Evolutionary conservation across 1,140 invertebrate genomes (phyloP), one percentile per base, ranked within the genome.

Genomic region (Schmidtea mediterranea): DNA sequence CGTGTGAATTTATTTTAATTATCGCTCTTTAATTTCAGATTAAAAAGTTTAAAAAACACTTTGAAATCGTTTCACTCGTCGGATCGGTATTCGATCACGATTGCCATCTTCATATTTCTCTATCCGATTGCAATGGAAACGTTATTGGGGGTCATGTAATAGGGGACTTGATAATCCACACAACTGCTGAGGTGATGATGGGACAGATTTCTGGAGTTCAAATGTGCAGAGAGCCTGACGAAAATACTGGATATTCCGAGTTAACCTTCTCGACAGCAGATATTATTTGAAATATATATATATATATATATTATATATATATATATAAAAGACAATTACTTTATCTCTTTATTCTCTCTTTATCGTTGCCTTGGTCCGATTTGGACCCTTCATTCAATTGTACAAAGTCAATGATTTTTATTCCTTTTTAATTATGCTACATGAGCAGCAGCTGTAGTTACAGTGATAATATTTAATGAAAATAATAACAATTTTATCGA

Each of bases 111-210:
- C 68, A 69, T 55, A 58, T 61, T 6, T 57, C 58, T 13, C 55
- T 69, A 22, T 59, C 60, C 46, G 58, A 65, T 49, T 49, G 54
- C 24, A 48, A 62, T 18, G 67, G 67, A 1, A 49, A 54, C 2
- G 62, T 65, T 1, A 49, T 67, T n/a, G 61, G 63, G 1, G 68
- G 68, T 45, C 68, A 69, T 56, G 62, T 69, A 12, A 54, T 67
- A 16, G 62, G 61, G 10, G 59, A 67, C 52, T 50, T 68, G n/a
- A 52, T 57, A 18, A 59, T 69, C n/a, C 61, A 60, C 52, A 69
- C 66, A 1, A 69, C 68, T 23, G 67, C 65, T 15, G 66, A 69
- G 54, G 53, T 69, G 6, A 58, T 67, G 1, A 49, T 69, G 22
- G 66, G 66, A 6, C 57, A 67, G 41, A 54, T 55, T 46, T 18